Evolutionary conservation across 2,888 invertebrate genomes (phyloP).

Genomic region (Ellobium chinense): DNA sequence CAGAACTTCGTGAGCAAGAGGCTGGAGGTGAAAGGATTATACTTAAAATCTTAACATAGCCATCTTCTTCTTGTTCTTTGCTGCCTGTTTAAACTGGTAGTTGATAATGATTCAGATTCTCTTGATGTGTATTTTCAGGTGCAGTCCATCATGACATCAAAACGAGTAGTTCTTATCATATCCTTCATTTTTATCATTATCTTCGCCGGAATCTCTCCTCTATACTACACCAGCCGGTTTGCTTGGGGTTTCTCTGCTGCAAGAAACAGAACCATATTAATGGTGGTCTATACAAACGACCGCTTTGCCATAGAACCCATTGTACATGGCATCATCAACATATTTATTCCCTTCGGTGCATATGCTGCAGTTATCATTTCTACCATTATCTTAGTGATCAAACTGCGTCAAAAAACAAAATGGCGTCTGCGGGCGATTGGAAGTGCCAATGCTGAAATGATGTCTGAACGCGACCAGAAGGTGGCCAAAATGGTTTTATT

Average conservation of each 20-base stretch:
- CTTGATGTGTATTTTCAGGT: neutral
- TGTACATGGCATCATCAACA: neutral
- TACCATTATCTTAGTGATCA: neutral
- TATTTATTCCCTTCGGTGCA: neutral
- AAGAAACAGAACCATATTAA: neutral
- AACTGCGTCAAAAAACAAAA: neutral
- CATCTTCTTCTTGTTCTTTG: too few relatives aligned
- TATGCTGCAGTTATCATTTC: neutral
- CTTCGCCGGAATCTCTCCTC: neutral
- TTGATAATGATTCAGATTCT: neutral
- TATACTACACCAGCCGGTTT: neutral
- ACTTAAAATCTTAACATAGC: too few relatives aligned
- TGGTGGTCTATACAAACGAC: neutral
- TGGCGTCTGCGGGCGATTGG: neutral
- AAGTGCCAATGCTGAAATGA: neutral
- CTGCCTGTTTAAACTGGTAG: neutral
- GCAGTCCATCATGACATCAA: neutral
- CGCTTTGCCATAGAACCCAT: neutral
- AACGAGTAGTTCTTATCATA: neutral
- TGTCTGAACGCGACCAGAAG: neutral
- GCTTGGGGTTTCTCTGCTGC: neutral
- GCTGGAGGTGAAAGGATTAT: too few relatives aligned
- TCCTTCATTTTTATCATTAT: neutral
- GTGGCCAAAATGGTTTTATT: constrained; percentile 3
- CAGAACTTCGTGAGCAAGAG: too few relatives aligned